Evolutionary conservation across 2,113 vertebrate species (phyloP).

Genomic region (Prunella fulvescens): DNA sequence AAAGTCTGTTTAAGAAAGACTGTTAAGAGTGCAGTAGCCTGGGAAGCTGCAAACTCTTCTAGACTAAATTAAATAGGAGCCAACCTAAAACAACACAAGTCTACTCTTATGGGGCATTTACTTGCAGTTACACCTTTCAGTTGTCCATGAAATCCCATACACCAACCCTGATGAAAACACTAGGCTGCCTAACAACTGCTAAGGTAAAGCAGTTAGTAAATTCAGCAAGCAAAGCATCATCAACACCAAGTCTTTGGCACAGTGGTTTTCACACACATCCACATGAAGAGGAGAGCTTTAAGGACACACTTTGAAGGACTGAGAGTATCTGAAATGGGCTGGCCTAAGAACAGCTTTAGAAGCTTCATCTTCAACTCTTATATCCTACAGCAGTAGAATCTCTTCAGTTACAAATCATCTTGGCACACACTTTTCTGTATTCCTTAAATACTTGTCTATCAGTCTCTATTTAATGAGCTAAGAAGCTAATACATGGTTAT

Average conservation of each 20-base stretch:
- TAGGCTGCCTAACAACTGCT: too few species aligned
- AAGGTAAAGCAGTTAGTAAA: neutral
- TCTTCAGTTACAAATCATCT: neutral
- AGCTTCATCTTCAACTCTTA: neutral
- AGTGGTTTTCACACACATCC: neutral
- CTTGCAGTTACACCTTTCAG: neutral
- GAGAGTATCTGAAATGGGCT: neutral
- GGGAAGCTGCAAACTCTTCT: neutral
- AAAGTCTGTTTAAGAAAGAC: constrained; percentile 61
- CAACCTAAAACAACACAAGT: neutral
- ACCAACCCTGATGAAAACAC: neutral
- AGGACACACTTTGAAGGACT: neutral
- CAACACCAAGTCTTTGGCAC: neutral
- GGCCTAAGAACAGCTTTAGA: neutral
- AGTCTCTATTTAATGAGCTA: neutral
- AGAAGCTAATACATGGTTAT: neutral
- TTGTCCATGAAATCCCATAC: neutral
- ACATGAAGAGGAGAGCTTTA: neutral
- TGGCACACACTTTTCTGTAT: neutral
- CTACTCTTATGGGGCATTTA: neutral
- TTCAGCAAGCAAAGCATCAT: neutral
- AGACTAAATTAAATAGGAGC: neutral
- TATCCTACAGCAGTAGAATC: neutral
- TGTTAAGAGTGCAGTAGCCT: neutral
- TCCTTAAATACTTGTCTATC: neutral